A percentile compares a stretch with the other conserved stretches of the same genome.
These are phyloP conservation scores for Idaea aversata DNA, from an alignment of 2,888 invertebrate species.

Conservation along the genomic window DNA sequence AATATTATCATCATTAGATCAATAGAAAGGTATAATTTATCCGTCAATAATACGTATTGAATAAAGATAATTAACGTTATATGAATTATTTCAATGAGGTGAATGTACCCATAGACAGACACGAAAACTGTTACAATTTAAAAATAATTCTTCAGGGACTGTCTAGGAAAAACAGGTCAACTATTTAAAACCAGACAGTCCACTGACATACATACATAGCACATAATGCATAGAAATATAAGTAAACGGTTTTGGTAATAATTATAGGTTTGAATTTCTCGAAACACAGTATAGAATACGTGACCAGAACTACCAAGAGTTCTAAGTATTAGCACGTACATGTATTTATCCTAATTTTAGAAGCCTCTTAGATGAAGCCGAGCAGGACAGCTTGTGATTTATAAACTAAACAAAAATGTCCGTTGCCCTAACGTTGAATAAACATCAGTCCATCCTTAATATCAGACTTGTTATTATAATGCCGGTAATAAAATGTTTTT, in stretches of 20 bases:
- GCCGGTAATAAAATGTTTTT: conserved; percentile 46
- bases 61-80: neutral
- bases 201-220: neutral
- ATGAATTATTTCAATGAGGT: neutral
- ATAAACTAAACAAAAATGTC: neutral
- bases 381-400: neutral
- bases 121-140: neutral
- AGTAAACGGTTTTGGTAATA: neutral
- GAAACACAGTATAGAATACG: neutral
- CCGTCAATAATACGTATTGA: neutral
- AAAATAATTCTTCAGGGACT: neutral
- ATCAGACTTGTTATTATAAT: conserved; percentile 47
- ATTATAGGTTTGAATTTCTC: neutral
- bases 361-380: neutral
- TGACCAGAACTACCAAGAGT: neutral
- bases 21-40: neutral
- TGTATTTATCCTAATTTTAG: neutral
- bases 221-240: neutral
- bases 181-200: neutral
- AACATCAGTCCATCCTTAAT: conserved; percentile 29
- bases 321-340: neutral
- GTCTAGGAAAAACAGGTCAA: neutral
- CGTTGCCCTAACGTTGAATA: conserved; percentile 21
- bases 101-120: neutral
- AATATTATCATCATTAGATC: conserved; percentile 5